Base-by-base conservation (phyloP, 1,140 invertebrate genomes). In the Nephotettix cincticeps region DNA sequence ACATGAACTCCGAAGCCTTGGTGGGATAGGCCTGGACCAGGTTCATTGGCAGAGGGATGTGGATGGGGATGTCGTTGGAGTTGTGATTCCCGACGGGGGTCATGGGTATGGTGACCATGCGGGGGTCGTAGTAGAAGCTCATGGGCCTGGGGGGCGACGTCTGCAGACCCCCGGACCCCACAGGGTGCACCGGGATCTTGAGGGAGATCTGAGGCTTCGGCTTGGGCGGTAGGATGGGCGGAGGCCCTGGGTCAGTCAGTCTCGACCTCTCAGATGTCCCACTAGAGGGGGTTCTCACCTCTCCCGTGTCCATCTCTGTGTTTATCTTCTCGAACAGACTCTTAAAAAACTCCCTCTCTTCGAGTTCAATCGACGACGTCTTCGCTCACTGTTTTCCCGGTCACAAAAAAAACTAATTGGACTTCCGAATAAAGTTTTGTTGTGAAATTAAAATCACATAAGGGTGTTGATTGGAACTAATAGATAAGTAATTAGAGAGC, bases 1-100 rank as follows among this genome's bases (percentile, higher is more conserved):
- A 89, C 80, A 92, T 87, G 76, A 91, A 92, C 47, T 90, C 88
- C 4, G 88, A 88, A 0, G 89, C 88, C 65, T 87, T 90, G 69
- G 85, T 87, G 0, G 85, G 80, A 72, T 90, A 88, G 71, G 88
- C 81, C 43, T 86, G 77, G n/a, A 83, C 79, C 66, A 87, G 85
- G 1, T 83, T 65, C 83, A 83, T 0, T 80, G 82, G 36, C 81
- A 81, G 71, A 78, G 78, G 65, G 47, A 69, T 27, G 45, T 68
- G 82, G 81, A 13, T 80, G 83, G 71, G 80, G 78, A 17, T 78
- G 81, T 14, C 80, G 1, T 77, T 83, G 0, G 85, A 82, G 0
- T 86, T 86, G 30, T 58, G 51, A 54, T 21, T 29, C n/a, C 40
- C 54, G 1, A 29, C 61, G 23, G 74, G 71, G 19, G 74, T 71